Evolutionary conservation across 1,140 invertebrate species (phyloP).

Genomic region (Cepaea nemoralis): DNA sequence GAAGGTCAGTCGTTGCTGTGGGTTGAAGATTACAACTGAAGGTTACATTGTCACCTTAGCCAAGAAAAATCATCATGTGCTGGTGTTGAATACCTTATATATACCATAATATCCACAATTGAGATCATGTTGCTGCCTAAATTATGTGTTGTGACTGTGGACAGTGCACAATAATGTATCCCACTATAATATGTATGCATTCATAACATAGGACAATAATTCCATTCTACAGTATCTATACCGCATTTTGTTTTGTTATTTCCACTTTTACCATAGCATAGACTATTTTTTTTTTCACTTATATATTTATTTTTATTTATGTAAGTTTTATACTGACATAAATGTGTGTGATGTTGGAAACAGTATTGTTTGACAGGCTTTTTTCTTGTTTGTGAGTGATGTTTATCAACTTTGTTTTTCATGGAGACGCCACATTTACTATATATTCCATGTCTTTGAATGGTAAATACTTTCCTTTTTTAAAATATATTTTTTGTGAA

Average conservation of each 20-base stretch:
- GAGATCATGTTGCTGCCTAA: background rate
- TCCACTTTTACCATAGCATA: too few relatives aligned
- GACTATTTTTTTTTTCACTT: too few relatives aligned
- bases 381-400: too few relatives aligned
- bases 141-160: background rate
- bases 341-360: too few relatives aligned
- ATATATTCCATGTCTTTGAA: too few relatives aligned
- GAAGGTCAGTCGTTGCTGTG: conserved; percentile 96
- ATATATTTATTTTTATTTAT: too few relatives aligned
- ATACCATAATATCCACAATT: conserved; percentile 73
- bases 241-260: background rate
- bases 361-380: too few relatives aligned
- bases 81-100: conserved; percentile 94
- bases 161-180: background rate
- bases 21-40: conserved; percentile 95
- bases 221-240: background rate
- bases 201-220: background rate
- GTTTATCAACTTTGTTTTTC: too few relatives aligned
- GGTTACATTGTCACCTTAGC: conserved; percentile 96
- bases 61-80: conserved; percentile 98
- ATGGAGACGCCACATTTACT: too few relatives aligned
- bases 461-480: too few relatives aligned
- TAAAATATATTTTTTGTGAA: too few relatives aligned
- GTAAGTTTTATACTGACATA: too few relatives aligned
- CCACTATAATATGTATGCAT: background rate